phyloP scores from a whole-genome alignment of 2,113 vertebrate species.

The Peromyscus polionotus region DNA sequence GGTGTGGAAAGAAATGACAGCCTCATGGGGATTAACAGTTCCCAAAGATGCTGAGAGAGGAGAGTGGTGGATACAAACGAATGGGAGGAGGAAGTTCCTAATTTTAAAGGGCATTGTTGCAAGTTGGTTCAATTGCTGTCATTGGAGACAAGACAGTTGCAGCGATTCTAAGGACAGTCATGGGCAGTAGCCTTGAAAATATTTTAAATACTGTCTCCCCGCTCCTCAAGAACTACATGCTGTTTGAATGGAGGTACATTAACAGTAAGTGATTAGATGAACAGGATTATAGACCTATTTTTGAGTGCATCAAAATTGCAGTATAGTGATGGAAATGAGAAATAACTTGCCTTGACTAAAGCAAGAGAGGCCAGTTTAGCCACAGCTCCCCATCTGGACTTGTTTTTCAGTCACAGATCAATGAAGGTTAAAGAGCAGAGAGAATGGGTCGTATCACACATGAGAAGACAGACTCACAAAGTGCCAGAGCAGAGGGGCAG shows the following conservation, averaged over 20 bases:
- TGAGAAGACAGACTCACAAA: slow-evolving; percentile 44
- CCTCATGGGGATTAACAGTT: not conserved
- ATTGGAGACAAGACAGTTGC: not conserved
- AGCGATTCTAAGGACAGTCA: not conserved
- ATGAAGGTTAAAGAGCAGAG: not conserved
- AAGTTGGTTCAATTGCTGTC: not conserved
- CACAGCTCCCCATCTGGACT: not conserved
- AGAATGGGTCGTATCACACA: not conserved
- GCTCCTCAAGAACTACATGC: not conserved
- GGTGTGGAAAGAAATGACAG: not conserved
- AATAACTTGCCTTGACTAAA: slow-evolving; percentile 1
- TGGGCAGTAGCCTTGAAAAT: not conserved
- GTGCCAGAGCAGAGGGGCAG: slow-evolving; percentile 1
- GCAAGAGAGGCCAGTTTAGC: not conserved
- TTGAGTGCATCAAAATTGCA: not conserved
- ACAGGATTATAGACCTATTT: not conserved
- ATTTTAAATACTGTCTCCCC: slow-evolving; percentile 1
- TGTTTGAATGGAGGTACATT: not conserved
- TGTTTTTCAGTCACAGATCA: slow-evolving; percentile 36
- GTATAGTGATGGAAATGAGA: not conserved
- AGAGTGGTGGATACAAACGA: not conserved
- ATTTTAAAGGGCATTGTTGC: not conserved
- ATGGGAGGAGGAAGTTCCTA: not conserved
- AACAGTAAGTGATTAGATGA: not conserved
- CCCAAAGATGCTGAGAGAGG: not conserved